Conservation (phyloP, 2,113 vertebrate species). For the Nicator chloris region DNA sequence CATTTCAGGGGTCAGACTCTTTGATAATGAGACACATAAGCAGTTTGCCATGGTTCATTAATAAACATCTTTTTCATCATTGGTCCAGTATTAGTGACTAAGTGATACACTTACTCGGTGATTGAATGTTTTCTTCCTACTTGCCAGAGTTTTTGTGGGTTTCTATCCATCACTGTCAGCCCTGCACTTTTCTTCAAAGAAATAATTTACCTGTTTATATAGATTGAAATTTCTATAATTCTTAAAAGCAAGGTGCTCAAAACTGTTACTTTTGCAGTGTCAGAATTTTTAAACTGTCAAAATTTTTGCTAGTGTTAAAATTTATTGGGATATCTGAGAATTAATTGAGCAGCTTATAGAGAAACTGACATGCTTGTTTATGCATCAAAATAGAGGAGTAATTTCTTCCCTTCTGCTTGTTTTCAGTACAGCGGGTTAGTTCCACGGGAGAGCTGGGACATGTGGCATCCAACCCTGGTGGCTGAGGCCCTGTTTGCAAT, state of each 20-base stretch:
- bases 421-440: constrained; percentile 82
- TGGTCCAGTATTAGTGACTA: neutral
- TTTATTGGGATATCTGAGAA: neutral
- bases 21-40: neutral
- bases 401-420: constrained; percentile 46
- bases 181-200: neutral
- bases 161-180: neutral
- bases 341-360: neutral
- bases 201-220: neutral
- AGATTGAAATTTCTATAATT: neutral
- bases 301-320: neutral
- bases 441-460: constrained; percentile 83
- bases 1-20: neutral
- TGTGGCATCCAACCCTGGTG: constrained; percentile 95
- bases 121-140: neutral
- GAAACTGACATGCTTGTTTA: neutral
- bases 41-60: neutral
- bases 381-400: neutral
- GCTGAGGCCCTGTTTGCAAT: constrained; percentile 96
- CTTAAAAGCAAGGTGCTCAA: neutral
- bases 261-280: neutral
- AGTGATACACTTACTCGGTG: neutral
- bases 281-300: neutral
- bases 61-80: neutral
- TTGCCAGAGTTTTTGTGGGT: neutral